A percentile compares a stretch with the other conserved stretches of the same genome.
These are phyloP conservation scores for Nycticryphes semicollaris DNA, from an alignment of 2,113 vertebrate genomes.

Conservation along the genomic window DNA sequence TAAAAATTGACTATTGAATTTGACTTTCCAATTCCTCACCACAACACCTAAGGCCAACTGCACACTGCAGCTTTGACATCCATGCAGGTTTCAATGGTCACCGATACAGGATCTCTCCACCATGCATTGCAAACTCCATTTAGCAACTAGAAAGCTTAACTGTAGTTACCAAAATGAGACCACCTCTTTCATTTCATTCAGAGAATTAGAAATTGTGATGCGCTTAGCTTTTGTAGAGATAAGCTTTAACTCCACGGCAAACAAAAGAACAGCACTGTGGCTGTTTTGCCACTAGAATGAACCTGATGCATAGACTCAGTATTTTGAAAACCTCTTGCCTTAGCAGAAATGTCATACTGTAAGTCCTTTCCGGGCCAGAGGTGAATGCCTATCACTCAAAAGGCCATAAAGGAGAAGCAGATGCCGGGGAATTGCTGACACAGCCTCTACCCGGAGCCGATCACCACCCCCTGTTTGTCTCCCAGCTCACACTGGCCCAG, in stretches of 20 bases:
- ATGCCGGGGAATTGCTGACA: background rate
- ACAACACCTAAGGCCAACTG: background rate
- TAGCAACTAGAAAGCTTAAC: background rate
- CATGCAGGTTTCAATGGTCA: background rate
- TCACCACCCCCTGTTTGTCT: background rate
- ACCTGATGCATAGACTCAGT: background rate
- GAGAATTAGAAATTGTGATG: background rate
- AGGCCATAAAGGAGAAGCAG: background rate
- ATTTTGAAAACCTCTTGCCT: background rate
- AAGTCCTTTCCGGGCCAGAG: slow-evolving; percentile 11
- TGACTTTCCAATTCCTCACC: background rate
- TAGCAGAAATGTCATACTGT: slow-evolving; percentile 16
- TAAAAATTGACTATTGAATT: background rate
- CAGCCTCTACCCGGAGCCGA: background rate
- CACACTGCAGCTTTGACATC: background rate
- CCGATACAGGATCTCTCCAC: rapidly evolving
- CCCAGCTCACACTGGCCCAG: background rate
- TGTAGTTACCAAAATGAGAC: background rate
- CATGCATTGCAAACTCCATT: rapidly evolving
- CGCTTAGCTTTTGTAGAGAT: background rate
- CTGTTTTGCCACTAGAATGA: slow-evolving; percentile 30
- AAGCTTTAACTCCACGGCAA: background rate
- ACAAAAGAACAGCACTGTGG: slow-evolving; percentile 52
- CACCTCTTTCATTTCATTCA: background rate
- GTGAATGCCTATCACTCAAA: background rate